These are phyloP conservation scores for Blastobasis lacticolella DNA, from an alignment of 2,888 invertebrate species.

Conservation along the genomic window DNA sequence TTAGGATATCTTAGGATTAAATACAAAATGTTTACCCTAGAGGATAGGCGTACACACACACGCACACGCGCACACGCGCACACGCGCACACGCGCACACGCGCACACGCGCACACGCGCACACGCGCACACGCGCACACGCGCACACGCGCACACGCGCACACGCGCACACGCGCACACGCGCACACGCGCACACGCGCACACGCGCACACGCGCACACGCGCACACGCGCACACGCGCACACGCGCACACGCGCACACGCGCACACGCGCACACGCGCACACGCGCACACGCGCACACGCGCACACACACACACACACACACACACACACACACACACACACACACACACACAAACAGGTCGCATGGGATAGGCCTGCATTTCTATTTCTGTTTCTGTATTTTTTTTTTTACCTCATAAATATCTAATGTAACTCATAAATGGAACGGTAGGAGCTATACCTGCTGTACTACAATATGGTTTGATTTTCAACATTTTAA, in stretches of 20 bases:
- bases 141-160: slow-evolving; percentile 1
- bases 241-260: neutral
- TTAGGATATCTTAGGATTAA: too few species aligned
- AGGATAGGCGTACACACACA: too few species aligned
- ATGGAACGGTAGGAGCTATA: too few species aligned
- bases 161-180: slow-evolving; percentile 1
- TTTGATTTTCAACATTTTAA: too few species aligned
- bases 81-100: slow-evolving; percentile 1
- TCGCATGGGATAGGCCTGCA: neutral
- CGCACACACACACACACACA: neutral
- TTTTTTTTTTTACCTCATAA: too few species aligned
- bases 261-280: neutral
- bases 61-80: neutral
- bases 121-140: slow-evolving; percentile 1
- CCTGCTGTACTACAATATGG: too few species aligned
- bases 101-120: slow-evolving; percentile 1
- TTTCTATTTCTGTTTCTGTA: too few species aligned
- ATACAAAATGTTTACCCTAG: too few species aligned
- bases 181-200: slow-evolving; percentile 1
- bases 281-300: neutral
- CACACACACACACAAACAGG: neutral
- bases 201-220: neutral
- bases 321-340: neutral
- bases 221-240: neutral
- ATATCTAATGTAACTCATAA: too few species aligned